A percentile compares a stretch with the other conserved stretches of the same genome.
Evolutionary conservation across 2,797 vertebrate species (phyloP).

Genomic region (Xenentodon cancila): DNA sequence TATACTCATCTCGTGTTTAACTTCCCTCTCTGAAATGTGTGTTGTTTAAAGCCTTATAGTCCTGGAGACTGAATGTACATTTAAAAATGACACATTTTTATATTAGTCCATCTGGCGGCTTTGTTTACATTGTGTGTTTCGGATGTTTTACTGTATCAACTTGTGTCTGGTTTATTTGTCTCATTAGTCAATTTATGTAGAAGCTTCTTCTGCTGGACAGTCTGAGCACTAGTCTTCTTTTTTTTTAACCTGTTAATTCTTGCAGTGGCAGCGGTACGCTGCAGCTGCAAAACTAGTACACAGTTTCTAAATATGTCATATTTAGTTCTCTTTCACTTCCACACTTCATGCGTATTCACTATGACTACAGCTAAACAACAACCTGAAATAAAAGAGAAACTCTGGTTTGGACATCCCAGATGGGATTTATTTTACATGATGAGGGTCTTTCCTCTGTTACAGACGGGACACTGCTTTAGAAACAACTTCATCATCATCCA

Average conservation of each 20-base stretch:
- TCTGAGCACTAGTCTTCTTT: background rate
- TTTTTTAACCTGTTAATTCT: too few species aligned
- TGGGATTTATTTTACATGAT: background rate
- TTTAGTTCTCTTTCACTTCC: slow-evolving; percentile 62
- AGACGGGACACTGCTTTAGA: background rate
- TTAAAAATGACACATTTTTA: slow-evolving; percentile 12
- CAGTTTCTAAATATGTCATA: slow-evolving; percentile 59
- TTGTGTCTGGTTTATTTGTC: slow-evolving; percentile 2
- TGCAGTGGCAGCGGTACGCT: slow-evolving; percentile 8
- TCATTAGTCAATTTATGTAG: background rate
- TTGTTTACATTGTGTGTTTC: slow-evolving; percentile 1
- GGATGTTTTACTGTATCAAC: slow-evolving; percentile 1
- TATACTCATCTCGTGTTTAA: slow-evolving; percentile 34
- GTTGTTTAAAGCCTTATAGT: slow-evolving; percentile 18
- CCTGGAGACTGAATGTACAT: slow-evolving; percentile 13
- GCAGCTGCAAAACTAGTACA: slow-evolving; percentile 42
- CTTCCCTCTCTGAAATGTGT: slow-evolving; percentile 51
- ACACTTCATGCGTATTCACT: slow-evolving; percentile 24
- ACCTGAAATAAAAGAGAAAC: background rate
- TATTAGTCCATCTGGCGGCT: slow-evolving; percentile 41
- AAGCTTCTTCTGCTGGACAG: slow-evolving; percentile 1
- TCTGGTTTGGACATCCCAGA: background rate
- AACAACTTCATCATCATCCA: background rate
- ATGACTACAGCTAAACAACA: background rate
- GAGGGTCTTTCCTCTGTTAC: background rate